phyloP scores from a whole-genome alignment of 2,797 vertebrate species.

The Semotilus atromaculatus region DNA sequence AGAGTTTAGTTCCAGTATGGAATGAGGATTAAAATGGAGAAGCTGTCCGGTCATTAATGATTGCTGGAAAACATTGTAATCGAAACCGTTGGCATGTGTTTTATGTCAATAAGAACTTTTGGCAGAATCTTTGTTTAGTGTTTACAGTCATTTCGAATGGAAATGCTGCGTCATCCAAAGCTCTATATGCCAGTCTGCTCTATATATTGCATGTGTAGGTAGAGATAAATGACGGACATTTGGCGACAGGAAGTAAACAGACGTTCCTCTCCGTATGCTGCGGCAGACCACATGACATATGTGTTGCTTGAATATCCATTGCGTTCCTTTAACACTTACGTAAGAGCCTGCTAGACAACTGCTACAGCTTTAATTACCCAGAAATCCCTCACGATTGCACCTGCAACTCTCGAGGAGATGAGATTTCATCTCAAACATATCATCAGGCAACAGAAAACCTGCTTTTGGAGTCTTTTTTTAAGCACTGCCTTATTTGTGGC shows the following conservation, averaged over 20 bases:
- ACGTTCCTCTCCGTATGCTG: constrained; percentile 47
- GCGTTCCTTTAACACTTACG: constrained; percentile 5
- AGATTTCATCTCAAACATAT: constrained; percentile 6
- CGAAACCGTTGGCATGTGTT: not conserved
- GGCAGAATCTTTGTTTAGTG: not conserved
- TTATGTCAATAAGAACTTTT: not conserved
- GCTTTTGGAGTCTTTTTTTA: not conserved
- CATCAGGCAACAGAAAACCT: not conserved
- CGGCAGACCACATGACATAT: constrained; percentile 28
- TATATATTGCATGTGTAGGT: not conserved
- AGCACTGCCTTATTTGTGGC: constrained; percentile 74
- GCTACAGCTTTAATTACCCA: constrained; percentile 33
- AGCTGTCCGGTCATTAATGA: constrained; percentile 17
- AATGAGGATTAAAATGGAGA: constrained; percentile 57
- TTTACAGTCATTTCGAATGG: not conserved
- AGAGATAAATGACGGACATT: constrained; percentile 50
- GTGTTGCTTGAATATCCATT: constrained; percentile 26
- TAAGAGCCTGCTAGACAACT: constrained; percentile 1
- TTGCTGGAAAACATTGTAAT: constrained; percentile 48
- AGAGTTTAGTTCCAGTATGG: constrained; percentile 50
- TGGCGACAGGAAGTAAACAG: constrained; percentile 38
- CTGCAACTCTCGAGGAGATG: not conserved
- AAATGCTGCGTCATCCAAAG: constrained; percentile 1
- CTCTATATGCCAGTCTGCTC: not conserved
- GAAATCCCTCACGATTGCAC: not conserved